Conservation (phyloP, 1,140 invertebrate genomes). For the Fopius arisanus region DNA sequence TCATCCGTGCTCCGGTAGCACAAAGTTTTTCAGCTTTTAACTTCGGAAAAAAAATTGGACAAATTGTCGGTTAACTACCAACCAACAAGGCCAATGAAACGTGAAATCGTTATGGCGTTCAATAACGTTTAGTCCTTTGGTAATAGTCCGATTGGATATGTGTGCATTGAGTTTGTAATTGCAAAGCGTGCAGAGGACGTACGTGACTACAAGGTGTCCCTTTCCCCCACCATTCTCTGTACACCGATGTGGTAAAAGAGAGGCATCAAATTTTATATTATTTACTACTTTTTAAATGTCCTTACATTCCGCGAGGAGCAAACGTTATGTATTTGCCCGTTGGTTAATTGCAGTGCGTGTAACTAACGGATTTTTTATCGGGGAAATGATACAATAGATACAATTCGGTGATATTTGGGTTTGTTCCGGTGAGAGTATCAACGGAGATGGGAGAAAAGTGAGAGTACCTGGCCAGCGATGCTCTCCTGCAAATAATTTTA, state of each 20-base stretch:
- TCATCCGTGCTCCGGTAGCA: not conserved
- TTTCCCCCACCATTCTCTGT: slow-evolving; percentile 26
- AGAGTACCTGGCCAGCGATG: not conserved
- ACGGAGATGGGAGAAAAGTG: not conserved
- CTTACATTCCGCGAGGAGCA: not conserved
- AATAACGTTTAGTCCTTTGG: slow-evolving; percentile 7
- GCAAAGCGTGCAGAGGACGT: slow-evolving; percentile 9
- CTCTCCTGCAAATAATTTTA: slow-evolving; percentile 29
- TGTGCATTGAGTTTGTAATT: slow-evolving; percentile 13
- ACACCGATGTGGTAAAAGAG: slow-evolving; percentile 37
- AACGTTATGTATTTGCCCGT: not conserved
- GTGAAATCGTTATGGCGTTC: slow-evolving; percentile 31
- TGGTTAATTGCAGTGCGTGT: not conserved
- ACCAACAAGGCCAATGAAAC: slow-evolving; percentile 61
- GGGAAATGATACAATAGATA: not conserved
- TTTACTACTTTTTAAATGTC: slow-evolving; percentile 35
- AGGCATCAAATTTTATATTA: slow-evolving; percentile 41
- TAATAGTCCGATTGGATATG: slow-evolving; percentile 9
- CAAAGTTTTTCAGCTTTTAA: slow-evolving; percentile 45
- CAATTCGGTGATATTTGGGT: not conserved
- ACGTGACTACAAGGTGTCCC: slow-evolving; percentile 22
- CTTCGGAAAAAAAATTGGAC: slow-evolving; percentile 59
- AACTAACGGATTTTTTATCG: not conserved
- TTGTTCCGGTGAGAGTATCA: not conserved
- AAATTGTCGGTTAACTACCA: slow-evolving; percentile 63